Percentiles rank a stretch among this genome's conserved stretches.
Evolutionary conservation across 2,113 vertebrate species (phyloP).

Genomic region (Oncorhynchus nerka): DNA sequence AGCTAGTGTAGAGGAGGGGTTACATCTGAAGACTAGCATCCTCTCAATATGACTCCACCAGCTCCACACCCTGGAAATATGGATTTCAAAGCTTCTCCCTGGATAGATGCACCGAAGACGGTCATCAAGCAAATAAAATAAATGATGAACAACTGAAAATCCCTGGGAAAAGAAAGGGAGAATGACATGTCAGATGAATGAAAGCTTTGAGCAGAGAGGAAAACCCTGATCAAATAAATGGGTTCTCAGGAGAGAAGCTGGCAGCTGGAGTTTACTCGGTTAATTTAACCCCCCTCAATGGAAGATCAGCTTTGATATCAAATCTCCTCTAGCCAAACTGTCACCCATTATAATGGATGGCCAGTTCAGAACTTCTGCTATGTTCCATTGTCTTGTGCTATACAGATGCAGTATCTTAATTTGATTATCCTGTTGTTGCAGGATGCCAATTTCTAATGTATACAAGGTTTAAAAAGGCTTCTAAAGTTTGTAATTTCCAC

Average conservation of each 20-base stretch:
- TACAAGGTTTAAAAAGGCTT: too few relatives aligned
- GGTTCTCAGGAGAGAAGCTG: slow-evolving; percentile 30
- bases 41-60: slow-evolving; percentile 25
- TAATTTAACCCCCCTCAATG: slow-evolving; percentile 38
- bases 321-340: slow-evolving; percentile 13
- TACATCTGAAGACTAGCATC: slow-evolving; percentile 24
- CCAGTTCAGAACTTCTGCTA: slow-evolving; percentile 6
- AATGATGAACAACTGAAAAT: slow-evolving; percentile 47
- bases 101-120: slow-evolving; percentile 51
- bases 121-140: slow-evolving; percentile 33
- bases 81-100: slow-evolving; percentile 32
- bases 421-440: too few relatives aligned
- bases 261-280: slow-evolving; percentile 32
- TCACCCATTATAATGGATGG: slow-evolving; percentile 1
- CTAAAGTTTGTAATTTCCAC: too few relatives aligned
- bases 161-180: slow-evolving; percentile 41
- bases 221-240: slow-evolving; percentile 46
- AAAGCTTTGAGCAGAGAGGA: slow-evolving; percentile 25
- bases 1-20: neutral
- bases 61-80: slow-evolving; percentile 40
- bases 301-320: slow-evolving; percentile 49
- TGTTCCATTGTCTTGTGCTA: neutral
- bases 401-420: neutral
- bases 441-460: too few relatives aligned
- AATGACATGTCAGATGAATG: slow-evolving; percentile 22